These are phyloP conservation scores for Malurus cyaneus DNA, from an alignment of 2,113 vertebrate species.

Conservation along the genomic window DNA sequence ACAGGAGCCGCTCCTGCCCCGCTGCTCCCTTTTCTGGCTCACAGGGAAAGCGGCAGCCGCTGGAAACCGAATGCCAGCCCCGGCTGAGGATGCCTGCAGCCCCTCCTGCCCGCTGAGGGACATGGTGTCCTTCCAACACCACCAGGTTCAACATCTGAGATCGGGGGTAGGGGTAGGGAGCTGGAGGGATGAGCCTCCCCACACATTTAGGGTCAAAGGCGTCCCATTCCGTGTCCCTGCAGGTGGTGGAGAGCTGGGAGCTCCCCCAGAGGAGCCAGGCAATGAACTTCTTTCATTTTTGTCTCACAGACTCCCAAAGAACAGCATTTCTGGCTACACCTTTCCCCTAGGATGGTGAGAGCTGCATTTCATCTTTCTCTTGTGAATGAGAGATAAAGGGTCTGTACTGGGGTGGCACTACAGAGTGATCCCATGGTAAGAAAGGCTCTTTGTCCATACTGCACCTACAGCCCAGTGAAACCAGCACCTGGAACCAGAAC, in stretches of 20 bases:
- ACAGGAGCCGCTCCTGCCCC: not conserved
- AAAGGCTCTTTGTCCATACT: not conserved
- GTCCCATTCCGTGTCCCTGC: not conserved
- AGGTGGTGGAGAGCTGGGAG: not conserved
- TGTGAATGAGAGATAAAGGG: not conserved
- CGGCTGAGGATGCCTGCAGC: not conserved
- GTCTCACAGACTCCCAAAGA: not conserved
- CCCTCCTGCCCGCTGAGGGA: accelerated
- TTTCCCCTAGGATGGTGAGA: not conserved
- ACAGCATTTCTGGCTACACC: not conserved
- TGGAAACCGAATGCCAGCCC: not conserved
- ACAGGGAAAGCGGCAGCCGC: accelerated
- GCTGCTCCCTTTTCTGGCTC: not conserved
- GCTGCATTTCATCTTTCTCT: not conserved
- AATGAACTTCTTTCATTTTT: not conserved
- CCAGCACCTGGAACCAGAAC: not conserved
- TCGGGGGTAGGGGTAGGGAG: not conserved
- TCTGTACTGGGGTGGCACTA: accelerated
- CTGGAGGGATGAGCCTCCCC: not conserved
- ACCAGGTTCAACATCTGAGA: not conserved
- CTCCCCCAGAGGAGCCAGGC: not conserved
- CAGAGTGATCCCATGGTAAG: not conserved
- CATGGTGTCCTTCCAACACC: not conserved
- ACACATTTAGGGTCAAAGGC: accelerated
- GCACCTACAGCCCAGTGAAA: accelerated